Evolutionary conservation across 1,140 invertebrate species (phyloP).

Genomic region (Drosophila ficusphila): DNA sequence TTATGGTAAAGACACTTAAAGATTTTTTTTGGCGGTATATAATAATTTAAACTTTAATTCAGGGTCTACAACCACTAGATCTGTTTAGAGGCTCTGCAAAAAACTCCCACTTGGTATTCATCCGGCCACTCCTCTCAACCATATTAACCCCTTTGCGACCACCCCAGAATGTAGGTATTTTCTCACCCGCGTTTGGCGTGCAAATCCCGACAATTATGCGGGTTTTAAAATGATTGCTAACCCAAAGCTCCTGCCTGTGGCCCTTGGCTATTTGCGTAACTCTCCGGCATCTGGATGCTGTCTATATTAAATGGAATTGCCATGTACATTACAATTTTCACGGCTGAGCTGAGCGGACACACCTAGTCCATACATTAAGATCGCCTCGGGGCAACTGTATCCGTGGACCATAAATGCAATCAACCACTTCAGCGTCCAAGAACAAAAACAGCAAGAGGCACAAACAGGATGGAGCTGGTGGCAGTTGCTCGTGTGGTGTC

Average conservation of each 20-base stretch:
- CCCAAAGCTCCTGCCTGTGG: conserved; percentile 39
- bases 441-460: conserved; percentile 40
- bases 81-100: not conserved
- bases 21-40: no score
- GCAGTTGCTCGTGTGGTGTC: conserved; percentile 56
- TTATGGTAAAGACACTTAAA: no score
- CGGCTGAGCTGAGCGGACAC: conserved; percentile 75
- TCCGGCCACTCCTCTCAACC: conserved; percentile 30
- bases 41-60: no score
- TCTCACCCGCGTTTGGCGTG: conserved; percentile 53
- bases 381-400: conserved; percentile 52
- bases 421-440: conserved; percentile 64
- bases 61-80: not conserved
- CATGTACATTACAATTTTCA: conserved; percentile 75
- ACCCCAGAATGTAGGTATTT: not conserved
- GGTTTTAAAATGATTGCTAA: conserved; percentile 77
- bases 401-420: conserved; percentile 69
- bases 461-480: conserved; percentile 32
- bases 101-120: conserved; percentile 15
- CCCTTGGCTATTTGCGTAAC: conserved; percentile 75
- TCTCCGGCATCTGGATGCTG: conserved; percentile 56
- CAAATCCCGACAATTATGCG: conserved; percentile 81
- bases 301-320: conserved; percentile 74
- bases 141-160: conserved; percentile 22
- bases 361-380: conserved; percentile 46